Evolutionary conservation across 53 echinoderm and acorn worm species (phyloP).

Genomic region (Stichopus horrens): DNA sequence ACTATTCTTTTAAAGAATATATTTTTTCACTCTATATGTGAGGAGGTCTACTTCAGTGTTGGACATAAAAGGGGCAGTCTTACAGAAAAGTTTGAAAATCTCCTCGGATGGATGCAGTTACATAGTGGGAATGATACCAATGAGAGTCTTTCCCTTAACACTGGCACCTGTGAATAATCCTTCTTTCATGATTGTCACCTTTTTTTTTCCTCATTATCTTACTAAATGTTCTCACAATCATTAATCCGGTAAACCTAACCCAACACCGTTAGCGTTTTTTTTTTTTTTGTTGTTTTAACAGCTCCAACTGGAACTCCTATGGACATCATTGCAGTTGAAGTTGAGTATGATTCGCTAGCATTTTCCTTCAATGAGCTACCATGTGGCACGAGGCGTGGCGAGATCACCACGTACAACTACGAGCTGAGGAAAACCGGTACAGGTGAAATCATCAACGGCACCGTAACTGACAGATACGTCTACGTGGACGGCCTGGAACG

Average conservation of each 20-base stretch:
- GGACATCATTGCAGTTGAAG: background rate
- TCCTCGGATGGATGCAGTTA: too few relatives aligned
- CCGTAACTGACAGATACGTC: background rate
- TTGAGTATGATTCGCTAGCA: constrained; percentile 7
- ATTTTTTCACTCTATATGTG: too few relatives aligned
- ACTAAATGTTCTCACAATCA: background rate
- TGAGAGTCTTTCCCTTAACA: too few relatives aligned
- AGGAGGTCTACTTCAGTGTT: too few relatives aligned
- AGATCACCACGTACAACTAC: background rate
- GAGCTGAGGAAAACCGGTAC: background rate
- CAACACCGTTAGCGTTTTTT: background rate
- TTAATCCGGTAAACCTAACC: background rate
- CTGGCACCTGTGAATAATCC: too few relatives aligned
- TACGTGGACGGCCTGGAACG: background rate
- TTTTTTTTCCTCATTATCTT: background rate
- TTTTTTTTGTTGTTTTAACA: background rate
- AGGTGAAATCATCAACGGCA: background rate
- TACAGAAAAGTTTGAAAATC: too few relatives aligned
- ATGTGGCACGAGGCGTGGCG: constrained; percentile 27
- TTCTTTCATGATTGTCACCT: too few relatives aligned
- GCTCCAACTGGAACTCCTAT: constrained; percentile 16
- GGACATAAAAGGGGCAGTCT: too few relatives aligned
- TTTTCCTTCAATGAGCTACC: constrained; percentile 18
- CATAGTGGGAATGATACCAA: too few relatives aligned
- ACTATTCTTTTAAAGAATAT: too few relatives aligned